Evolutionary conservation across 1,140 invertebrate genomes (phyloP).

Genomic region (Dendrolimus kikuchii): DNA sequence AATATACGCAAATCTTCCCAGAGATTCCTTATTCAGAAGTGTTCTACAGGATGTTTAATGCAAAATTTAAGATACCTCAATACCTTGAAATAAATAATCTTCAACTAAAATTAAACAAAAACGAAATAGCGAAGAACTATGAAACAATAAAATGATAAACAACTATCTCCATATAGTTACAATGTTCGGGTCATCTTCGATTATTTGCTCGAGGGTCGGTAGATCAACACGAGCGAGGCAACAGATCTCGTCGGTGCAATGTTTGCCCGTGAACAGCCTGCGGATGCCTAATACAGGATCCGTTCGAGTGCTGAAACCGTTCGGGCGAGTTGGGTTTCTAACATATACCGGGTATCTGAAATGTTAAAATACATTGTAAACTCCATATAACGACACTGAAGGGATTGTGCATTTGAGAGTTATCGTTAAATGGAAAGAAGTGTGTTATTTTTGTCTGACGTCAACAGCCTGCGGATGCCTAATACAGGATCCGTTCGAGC

Average conservation of each 20-base stretch:
- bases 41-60: no score
- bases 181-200: slow-evolving; percentile 90
- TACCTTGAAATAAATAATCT: no score
- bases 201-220: slow-evolving; percentile 86
- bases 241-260: slow-evolving; percentile 92
- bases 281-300: slow-evolving; percentile 69
- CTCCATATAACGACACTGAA: no score
- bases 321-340: slow-evolving; percentile 35
- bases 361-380: background rate
- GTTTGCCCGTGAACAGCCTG: slow-evolving; percentile 84
- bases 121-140: background rate
- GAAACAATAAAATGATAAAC: background rate
- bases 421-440: no score
- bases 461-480: slow-evolving; percentile 81
- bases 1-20: no score
- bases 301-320: slow-evolving; percentile 34
- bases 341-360: slow-evolving; percentile 76
- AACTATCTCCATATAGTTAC: slow-evolving; percentile 87
- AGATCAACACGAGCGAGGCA: slow-evolving; percentile 86
- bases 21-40: no score
- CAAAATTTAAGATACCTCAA: no score
- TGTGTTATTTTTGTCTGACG: no score
- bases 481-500: slow-evolving; percentile 40
- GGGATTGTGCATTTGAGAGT: no score
- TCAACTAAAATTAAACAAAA: no score